Evolutionary conservation across 2,797 vertebrate species (phyloP), one percentile per base, ranked within the genome.

Genomic region (Cossypha caffra): DNA sequence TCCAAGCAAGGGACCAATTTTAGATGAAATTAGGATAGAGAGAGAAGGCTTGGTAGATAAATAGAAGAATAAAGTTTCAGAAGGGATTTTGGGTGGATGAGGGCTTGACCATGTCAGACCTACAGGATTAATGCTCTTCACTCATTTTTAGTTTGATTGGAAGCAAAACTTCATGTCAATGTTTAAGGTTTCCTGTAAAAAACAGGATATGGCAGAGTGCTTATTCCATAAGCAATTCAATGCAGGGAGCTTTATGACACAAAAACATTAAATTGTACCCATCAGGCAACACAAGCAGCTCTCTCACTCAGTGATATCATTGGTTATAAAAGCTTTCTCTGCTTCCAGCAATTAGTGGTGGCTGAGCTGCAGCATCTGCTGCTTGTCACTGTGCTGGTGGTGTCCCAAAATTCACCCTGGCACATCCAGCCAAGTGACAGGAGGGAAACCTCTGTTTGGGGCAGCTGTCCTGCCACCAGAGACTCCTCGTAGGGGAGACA

Each of bases 261-360:
- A 35, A 76, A 86, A 93, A 35, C 47, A 48, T 72, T 51, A 69
- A 81, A 54, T 45, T 69, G 25, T 51, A 35, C 33, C 61, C 2
- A 0, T 74, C 63, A 79, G 90, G 79, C 68, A 90, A 31, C 79
- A 31, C 16, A 40, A 90, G 31, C 31, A 37, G 16, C 29, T 69
- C 48, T 43, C 55, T 82, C 48, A 8, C 78, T 82, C 0, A 0
- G 48, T 71, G 83, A 61, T 77, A 88, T 76, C 74, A 9, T 29
- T 58, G 33, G 67, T 45, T 79, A 28, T 37, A 66, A 85, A 84
- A 92, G 13, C 51, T 85, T 75, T 62, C 59, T 88, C 72, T 80
- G 37, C 52, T 95, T 88, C 61, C 72, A 91, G 72, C 52, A n/a
- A 7, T 90, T 88, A 52, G 72, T 74, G 64, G 82, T 71, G 76